A percentile compares a stretch with the other conserved stretches of the same genome.
phyloP scores from a whole-genome alignment of 1,140 invertebrate species.

The Drosophila truncata region DNA sequence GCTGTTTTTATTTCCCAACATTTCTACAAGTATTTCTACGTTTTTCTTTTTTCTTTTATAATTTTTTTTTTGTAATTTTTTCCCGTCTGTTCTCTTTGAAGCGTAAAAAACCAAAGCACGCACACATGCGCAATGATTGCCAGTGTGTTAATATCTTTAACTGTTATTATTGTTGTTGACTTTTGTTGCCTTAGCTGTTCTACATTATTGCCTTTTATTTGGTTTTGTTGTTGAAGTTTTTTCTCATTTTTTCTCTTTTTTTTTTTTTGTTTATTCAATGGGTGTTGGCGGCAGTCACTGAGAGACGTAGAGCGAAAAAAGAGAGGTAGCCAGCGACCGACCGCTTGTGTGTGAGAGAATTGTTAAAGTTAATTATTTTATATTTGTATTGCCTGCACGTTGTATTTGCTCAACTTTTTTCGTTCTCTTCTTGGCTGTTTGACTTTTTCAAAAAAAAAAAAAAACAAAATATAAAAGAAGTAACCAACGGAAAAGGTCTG shows the following conservation, averaged over 20 bases:
- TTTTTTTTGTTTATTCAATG: constrained; percentile 69
- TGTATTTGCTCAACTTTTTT: constrained; percentile 79
- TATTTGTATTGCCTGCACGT: constrained; percentile 77
- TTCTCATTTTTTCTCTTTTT: constrained; percentile 27
- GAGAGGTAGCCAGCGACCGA: constrained; percentile 14
- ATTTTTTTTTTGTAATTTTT: constrained; percentile 50
- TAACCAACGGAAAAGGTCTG: constrained; percentile 28
- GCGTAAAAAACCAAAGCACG: constrained; percentile 72
- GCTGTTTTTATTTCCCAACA: constrained; percentile 69
- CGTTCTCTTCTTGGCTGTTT: constrained; percentile 54
- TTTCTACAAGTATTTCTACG: constrained; percentile 56
- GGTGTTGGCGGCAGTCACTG: constrained; percentile 34
- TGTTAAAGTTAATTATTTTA: constrained; percentile 82
- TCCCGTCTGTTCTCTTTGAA: constrained; percentile 29
- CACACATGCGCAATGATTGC: constrained; percentile 75
- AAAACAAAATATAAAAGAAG: constrained; percentile 27
- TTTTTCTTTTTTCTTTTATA: constrained; percentile 30
- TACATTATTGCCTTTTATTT: constrained; percentile 68
- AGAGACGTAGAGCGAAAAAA: constrained; percentile 25
- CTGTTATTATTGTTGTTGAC: constrained; percentile 66
- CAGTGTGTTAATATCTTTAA: constrained; percentile 73
- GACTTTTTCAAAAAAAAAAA: constrained; percentile 53
- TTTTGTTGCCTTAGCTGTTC: constrained; percentile 51
- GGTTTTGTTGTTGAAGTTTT: constrained; percentile 50
- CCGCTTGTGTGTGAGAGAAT: constrained; percentile 38